These are phyloP conservation scores for Ditula angustiorana DNA, from an alignment of 2,888 invertebrate species.

Conservation along the genomic window DNA sequence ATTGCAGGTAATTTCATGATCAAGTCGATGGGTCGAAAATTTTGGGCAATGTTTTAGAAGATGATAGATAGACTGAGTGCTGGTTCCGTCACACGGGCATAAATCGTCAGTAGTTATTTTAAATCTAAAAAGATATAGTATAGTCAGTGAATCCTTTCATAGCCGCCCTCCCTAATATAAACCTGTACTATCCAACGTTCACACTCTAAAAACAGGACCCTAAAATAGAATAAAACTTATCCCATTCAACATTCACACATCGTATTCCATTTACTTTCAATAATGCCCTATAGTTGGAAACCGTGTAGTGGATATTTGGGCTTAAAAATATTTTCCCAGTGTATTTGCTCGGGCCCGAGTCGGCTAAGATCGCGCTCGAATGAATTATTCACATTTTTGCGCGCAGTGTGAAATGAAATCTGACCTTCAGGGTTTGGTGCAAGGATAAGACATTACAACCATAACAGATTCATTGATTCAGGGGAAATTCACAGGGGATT, in stretches of 20 bases:
- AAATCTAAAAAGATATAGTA: too few relatives aligned
- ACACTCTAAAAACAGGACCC: background rate
- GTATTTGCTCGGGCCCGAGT: constrained; percentile 52
- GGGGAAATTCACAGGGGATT: too few relatives aligned
- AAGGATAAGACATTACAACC: too few relatives aligned
- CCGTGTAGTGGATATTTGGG: constrained; percentile 25
- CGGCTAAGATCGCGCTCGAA: constrained; percentile 48
- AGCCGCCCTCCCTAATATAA: too few relatives aligned
- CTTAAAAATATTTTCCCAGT: constrained; percentile 51
- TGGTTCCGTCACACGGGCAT: too few relatives aligned
- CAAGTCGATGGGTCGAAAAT: too few relatives aligned
- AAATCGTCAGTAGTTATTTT: too few relatives aligned
- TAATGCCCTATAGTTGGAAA: constrained; percentile 15
- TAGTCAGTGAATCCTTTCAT: too few relatives aligned
- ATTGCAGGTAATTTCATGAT: too few relatives aligned
- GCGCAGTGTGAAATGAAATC: constrained; percentile 50
- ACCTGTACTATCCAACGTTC: background rate
- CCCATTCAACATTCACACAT: constrained; percentile 8
- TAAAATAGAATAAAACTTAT: constrained; percentile 5
- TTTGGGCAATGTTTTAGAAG: too few relatives aligned
- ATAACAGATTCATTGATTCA: too few relatives aligned
- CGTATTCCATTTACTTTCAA: constrained; percentile 6
- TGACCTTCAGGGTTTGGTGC: constrained; percentile 42
- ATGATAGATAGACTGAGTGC: too few relatives aligned
- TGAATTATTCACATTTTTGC: constrained; percentile 55